Base-by-base conservation (phyloP, 2,888 invertebrate species). In the Gasteruption jaculator region DNA sequence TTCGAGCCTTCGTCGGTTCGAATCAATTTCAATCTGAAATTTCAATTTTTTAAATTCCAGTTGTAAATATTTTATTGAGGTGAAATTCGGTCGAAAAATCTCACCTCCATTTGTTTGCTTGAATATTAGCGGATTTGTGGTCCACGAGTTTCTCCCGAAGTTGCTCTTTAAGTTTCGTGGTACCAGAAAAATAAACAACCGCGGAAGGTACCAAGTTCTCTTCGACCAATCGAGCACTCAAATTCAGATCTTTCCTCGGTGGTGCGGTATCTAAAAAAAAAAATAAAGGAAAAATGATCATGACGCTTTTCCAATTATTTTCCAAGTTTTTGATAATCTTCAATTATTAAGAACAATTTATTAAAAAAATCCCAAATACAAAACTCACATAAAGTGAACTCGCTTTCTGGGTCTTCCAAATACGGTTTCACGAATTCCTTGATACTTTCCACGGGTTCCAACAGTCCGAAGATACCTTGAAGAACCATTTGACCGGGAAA, bases 401-500 rank as follows among this genome's bases (percentile, higher is more conserved):
- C 72, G 50, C 77, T 70, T 10, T 76, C 70, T n/a, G 81, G 75
- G 57, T 84, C 74, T 25, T 76, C 73, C 19, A 94, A 72, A 68
- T 85, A 84, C 35, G 76, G 76, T 57, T 78, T 80, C 1, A 92
- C 79, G 74, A 92, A 93, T 38, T 83, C 78, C 42, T 76, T 76
- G 4, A 95, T 77, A 46, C 79, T 76, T 54, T 76, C 72, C 21
- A 93, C 75, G 4, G 80, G 84, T 65, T 93, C 87, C 8, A 77
- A 74, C 2, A 92, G 87, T 49, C 76, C 75, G 62, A 95, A 95
- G 26, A 86, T 77, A 8, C 86, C 93, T 72, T 95, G 95, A 16
- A 95, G 74, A 26, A 93, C 86, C 30, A 85, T 76, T 38, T 84
- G 80, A 71, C 92, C 86, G 3, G 92, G 91, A 69, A 95, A 94